Evolutionary conservation across 2,888 invertebrate genomes (phyloP), one percentile per base, ranked within the genome.

Genomic region (Drosophila nr. medialis): DNA sequence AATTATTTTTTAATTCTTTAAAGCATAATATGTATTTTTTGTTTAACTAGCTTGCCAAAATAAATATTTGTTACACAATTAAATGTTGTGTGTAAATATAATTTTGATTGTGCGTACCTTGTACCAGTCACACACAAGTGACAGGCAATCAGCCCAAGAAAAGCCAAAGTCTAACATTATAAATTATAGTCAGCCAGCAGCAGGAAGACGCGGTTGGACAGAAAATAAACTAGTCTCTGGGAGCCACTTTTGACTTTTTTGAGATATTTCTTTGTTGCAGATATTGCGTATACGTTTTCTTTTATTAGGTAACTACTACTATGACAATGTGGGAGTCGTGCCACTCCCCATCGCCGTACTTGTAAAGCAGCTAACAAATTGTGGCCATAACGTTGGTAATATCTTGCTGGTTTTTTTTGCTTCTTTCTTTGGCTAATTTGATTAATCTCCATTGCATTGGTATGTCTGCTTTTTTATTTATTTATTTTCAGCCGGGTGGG

Each of bases 71-170:
- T 50, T 48, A 49, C 63, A 55, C 54, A 67, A 62, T 53, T 65
- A 64, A 63, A 55, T 56, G 45, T 63, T 68, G 66, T 62, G 75
- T 71, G 64, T 77, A 90, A 88, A 90, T 82, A 90, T 88, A 81
- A 85, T 85, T 88, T 90, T 85, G 86, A 90, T 90, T 81, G 86
- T 80, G 77, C 64, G 75, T 83, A 90, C 85, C 81, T 89, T 82
- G 77, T 80, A 68, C 81, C 81, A 77, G 80, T 69, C 56, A 73
- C 79, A 69, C 64, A 56, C 64, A 64, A 71, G 51, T 63, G 38
- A 50, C 49, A 45, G n/a, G 0, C 18, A 29, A 64, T 50, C 2
- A 34, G 36, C 29, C 13, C 15, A 5, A 53, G 10, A 53, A 36
- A 36, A 42, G 42, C 50, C 10, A 58, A 36, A 63, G 64, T 58